Base-by-base conservation (phyloP, 2,888 invertebrate species). In the Watsonalla binaria region DNA sequence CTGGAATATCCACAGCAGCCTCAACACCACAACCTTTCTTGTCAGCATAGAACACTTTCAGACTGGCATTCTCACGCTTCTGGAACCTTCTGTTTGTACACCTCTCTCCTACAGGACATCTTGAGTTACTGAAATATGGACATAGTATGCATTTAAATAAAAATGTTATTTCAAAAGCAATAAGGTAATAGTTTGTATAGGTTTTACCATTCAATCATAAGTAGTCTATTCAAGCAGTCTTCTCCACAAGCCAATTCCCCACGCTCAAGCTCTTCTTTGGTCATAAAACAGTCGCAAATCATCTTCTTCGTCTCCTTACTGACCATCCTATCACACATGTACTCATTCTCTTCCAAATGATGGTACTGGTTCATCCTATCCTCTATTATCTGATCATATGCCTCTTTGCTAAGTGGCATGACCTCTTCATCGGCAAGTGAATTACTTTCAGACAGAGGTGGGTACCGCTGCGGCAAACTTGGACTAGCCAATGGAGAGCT, bases 51-150 rank as follows among this genome's bases (percentile, higher is more conserved):
- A 96, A 96, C n/a, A 96, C 96, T 74, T 96, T 96, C 50, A 98
- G 94, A 24, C 94, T 92, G 0, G 96, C 95, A 90, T 97, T 97
- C 62, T 96, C 93, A 61, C 92, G 93, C 82, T 95, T 96, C 81
- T 98, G 98, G 84, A 99, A 99, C 60, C 96, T 93, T 86, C 96
- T 97, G 80, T 99, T 99, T 0, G 97, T 96, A 91, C 99, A 99
- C 56, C 95, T 93, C 52, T 96, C 96, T 6, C 95, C 96, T 45
- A 98, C 95, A 52, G 95, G 94, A 88, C 99, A 99, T 70, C 97
- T 92, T 6, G 95, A 93, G 11, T 98, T 98, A 92, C 99, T 97
- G 89, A 47, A 92, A 93, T 66, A 61, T 59, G 34, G 55, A 39
- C 46, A 52, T 39, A 9, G 51, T 15, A 52, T 46, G 56, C 47